Percentiles rank a stretch among this genome's conserved stretches.
phyloP scores from a whole-genome alignment of 2,113 vertebrate genomes.

The Notarius quadriscutis region DNA sequence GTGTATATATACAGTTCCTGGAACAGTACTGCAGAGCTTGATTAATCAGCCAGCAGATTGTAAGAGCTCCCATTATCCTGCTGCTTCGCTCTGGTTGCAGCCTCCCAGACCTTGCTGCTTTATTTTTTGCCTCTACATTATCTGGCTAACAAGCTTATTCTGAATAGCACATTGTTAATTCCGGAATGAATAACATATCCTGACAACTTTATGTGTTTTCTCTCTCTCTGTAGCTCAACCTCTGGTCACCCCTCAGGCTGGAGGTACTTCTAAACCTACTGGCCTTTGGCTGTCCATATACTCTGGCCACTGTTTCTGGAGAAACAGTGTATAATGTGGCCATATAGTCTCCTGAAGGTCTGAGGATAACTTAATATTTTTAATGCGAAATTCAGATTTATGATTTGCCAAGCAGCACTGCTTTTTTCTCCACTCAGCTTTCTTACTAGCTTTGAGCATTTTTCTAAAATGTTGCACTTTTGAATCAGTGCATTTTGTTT shows the following conservation, averaged over 20 bases:
- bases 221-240: neutral
- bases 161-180: conserved; percentile 57
- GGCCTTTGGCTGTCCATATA: conserved; percentile 8
- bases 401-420: neutral
- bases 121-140: conserved; percentile 52
- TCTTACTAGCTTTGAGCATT: neutral
- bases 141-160: conserved; percentile 59
- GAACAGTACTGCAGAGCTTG: conserved; percentile 50
- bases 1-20: conserved; percentile 30
- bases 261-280: conserved; percentile 2
- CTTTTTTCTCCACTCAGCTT: neutral
- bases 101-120: conserved; percentile 50
- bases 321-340: neutral
- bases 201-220: conserved; percentile 14
- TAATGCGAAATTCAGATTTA: neutral
- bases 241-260: conserved; percentile 16
- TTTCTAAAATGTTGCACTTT: neutral
- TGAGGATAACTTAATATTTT: neutral
- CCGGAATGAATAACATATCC: conserved; percentile 47
- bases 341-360: neutral
- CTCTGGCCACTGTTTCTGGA: neutral
- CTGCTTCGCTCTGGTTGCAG: conserved; percentile 44
- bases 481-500: neutral
- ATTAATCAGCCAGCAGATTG: conserved; percentile 58
- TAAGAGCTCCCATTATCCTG: conserved; percentile 57